Base-by-base conservation (phyloP, 2,113 vertebrate species). In the Nibea coibor region DNA sequence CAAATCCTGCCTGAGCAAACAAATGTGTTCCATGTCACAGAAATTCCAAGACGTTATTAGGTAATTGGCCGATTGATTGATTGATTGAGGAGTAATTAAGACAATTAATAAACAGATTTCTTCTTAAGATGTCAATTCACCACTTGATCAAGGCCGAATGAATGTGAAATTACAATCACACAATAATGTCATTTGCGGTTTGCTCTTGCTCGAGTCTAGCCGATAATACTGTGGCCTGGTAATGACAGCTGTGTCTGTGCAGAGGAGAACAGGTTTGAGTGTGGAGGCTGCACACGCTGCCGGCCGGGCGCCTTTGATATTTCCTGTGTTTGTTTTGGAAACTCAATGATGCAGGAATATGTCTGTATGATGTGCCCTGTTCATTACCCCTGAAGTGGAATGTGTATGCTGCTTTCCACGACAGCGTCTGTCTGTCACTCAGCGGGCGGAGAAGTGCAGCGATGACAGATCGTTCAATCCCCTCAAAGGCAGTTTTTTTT, bases 201-300 rank as follows among this genome's bases (percentile, higher is more conserved):
- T 79, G 62, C 57, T 86, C n/a, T 81, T 53, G 51, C 22, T n/a
- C 12, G 4, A 83, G 75, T 69, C 28, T 56, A 26, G 45, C 26
- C 17, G 35, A 59, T 75, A 43, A 63, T 75, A 74, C 79, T 31
- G 31, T 43, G 50, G 5, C 8, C 31, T 10, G 6, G 47, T 80
- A 76, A 81, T 89, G 91, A 90, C 82, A 93, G 90, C 81, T 81
- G 86, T 59, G 82, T 78, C 64, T 74, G 78, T 68, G 78, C 69
- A 65, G 56, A 75, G 35, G 89, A 83, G 89, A 90, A 93, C 91
- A 94, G 90, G 91, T 94, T 94, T 85, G 89, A 88, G 87, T 89
- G 83, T 26, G 47, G 63, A 47, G 26, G 31, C 71, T 20, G 8
- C 15, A 65, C 19, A 10, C 15, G 61, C 10, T 4, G 15, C 26